Evolutionary conservation across 1,140 invertebrate species (phyloP), one percentile per base, ranked within the genome.

Genomic region (Rhyzopertha dominica): DNA sequence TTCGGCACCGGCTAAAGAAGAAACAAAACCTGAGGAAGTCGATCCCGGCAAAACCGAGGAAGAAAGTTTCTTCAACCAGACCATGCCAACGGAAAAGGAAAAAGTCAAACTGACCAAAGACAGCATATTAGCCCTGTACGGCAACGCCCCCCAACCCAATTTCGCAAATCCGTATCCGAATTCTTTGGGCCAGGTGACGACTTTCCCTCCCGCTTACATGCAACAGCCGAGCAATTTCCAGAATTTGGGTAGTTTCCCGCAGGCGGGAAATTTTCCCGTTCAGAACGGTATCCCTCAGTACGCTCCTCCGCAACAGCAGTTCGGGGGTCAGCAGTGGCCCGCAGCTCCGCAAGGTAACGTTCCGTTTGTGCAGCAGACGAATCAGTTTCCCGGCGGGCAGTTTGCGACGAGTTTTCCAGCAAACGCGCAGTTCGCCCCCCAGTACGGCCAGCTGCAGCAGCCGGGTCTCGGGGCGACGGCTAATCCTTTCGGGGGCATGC

Each of bases 61-160:
- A 61, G 85, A 90, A 51, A 88, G 83, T 67, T 94, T 94, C 71
- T 94, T 93, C 61, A 90, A 87, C 69, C 88, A 92, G 66, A 76
- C 83, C n/a, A 73, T 77, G 2, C 80, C 84, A 0, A 80, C 78
- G 22, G 74, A 81, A 54, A 81, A 82, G 51, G 82, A 85, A 55
- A 85, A 83, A 49, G 81, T 80, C 43, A 90, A 91, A 71, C 73
- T 95, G 67, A 91, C 88, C 17, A 95, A 92, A 70, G 90, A 95
- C 60, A 95, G 90, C 63, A 95, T 96, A 69, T 71, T 96, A 63
- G 90, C 91, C 4, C 66, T 95, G 20, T 96, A 94, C 67, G 85
- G 82, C 49, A 85, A 79, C 56, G 73, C 74, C 8, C 76, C 77
- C 54, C 62, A 25, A 31, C 53, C 18, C 45, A 50, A 58, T 53